Evolutionary conservation across 1,140 invertebrate species (phyloP).

Genomic region (Camponotus floridanus): DNA sequence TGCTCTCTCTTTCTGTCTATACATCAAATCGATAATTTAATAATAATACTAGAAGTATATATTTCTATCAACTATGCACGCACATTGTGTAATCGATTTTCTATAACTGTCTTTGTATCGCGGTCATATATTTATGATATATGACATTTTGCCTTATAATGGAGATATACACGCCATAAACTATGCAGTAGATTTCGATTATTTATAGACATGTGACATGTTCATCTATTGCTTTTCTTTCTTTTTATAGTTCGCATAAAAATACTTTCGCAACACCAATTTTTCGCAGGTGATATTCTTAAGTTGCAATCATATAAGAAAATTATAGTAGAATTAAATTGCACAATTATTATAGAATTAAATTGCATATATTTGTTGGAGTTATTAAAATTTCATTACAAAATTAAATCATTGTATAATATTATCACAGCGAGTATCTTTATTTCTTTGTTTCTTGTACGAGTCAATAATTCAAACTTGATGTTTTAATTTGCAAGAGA

Average conservation of each 20-base stretch:
- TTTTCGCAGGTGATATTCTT: not conserved
- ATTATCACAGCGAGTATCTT: not conserved
- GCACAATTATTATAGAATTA: not conserved
- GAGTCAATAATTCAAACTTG: not conserved
- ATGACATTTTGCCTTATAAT: not conserved
- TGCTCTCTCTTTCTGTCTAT: too few relatives aligned
- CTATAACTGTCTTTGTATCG: not conserved
- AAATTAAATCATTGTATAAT: not conserved
- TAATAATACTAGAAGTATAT: not conserved
- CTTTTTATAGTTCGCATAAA: not conserved
- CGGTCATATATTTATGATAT: not conserved
- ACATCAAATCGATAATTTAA: conserved; percentile 26
- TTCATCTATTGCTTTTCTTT: not conserved
- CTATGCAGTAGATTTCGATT: not conserved
- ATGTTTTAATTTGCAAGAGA: not conserved
- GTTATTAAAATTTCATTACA: conserved; percentile 6
- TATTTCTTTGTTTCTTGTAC: not conserved
- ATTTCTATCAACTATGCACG: too few relatives aligned
- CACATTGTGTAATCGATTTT: not conserved
- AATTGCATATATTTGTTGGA: not conserved
- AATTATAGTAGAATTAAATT: not conserved
- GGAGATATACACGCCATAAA: not conserved
- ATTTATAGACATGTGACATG: conserved; percentile 17
- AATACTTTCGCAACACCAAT: conserved; percentile 4
- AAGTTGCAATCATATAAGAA: not conserved